Percentiles rank a stretch among this genome's conserved stretches.
These are phyloP conservation scores for Mesembrinibis cayennensis DNA, from an alignment of 2,113 vertebrate genomes.

Conservation along the genomic window DNA sequence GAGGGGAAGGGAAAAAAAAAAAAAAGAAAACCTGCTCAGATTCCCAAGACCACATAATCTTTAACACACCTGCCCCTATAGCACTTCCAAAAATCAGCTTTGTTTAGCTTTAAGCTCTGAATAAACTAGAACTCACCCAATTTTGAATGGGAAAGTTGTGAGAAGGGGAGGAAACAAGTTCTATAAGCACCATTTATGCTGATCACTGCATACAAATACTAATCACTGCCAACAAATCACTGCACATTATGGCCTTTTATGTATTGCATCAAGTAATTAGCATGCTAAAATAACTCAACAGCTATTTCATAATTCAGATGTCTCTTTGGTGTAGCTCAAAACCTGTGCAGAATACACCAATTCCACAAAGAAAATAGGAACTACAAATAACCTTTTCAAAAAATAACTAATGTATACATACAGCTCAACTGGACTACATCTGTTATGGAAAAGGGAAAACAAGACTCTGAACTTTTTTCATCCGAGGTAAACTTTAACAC, in stretches of 20 bases:
- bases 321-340: background rate
- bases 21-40: background rate
- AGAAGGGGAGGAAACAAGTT: background rate
- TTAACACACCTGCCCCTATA: background rate
- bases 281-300: background rate
- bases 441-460: background rate
- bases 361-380: background rate
- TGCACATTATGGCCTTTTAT: background rate
- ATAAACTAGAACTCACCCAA: background rate
- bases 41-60: background rate
- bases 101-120: background rate
- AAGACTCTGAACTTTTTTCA: background rate
- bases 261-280: background rate
- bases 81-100: background rate
- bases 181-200: background rate
- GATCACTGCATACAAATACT: constrained; percentile 20
- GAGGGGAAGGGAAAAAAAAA: background rate
- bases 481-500: background rate
- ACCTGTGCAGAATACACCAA: background rate
- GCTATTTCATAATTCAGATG: background rate
- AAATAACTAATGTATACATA: background rate
- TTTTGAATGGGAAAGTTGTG: background rate
- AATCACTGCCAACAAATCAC: constrained; percentile 20
- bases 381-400: background rate
- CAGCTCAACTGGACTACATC: background rate